phyloP scores from a whole-genome alignment of 2,888 invertebrate genomes.

The Conus canariensis region DNA sequence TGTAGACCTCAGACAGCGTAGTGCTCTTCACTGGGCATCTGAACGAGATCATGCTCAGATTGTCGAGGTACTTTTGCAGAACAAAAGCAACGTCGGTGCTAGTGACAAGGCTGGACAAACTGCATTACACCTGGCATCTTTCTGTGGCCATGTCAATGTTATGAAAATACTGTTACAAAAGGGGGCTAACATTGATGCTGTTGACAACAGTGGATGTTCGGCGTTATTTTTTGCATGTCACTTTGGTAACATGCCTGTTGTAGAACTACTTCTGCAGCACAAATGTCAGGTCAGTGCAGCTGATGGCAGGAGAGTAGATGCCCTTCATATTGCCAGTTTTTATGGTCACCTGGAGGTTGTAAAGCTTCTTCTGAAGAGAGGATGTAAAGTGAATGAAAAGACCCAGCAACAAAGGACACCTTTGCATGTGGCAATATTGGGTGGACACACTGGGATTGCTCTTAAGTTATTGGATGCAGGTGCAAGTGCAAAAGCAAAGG shows the following conservation, averaged over 20 bases:
- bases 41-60: neutral
- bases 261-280: too few relatives aligned
- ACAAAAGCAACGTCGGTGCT: neutral
- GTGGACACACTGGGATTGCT: too few relatives aligned
- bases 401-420: too few relatives aligned
- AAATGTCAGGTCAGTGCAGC: too few relatives aligned
- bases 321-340: neutral
- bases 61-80: neutral
- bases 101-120: neutral
- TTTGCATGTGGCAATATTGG: too few relatives aligned
- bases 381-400: neutral
- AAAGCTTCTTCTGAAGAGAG: neutral
- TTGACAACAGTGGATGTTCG: too few relatives aligned
- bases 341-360: neutral
- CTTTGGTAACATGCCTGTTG: too few relatives aligned
- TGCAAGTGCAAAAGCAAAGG: too few relatives aligned
- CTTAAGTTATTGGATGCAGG: too few relatives aligned
- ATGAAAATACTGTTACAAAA: slow-evolving; percentile 83
- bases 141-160: slow-evolving; percentile 86
- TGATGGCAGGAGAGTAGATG: neutral
- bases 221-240: too few relatives aligned
- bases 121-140: neutral
- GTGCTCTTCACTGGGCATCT: neutral
- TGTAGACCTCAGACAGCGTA: neutral
- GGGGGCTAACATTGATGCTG: neutral